Evolutionary conservation across 1,140 invertebrate species (phyloP), one percentile per base, ranked within the genome.

Genomic region (Pentalonia nigronervosa): DNA sequence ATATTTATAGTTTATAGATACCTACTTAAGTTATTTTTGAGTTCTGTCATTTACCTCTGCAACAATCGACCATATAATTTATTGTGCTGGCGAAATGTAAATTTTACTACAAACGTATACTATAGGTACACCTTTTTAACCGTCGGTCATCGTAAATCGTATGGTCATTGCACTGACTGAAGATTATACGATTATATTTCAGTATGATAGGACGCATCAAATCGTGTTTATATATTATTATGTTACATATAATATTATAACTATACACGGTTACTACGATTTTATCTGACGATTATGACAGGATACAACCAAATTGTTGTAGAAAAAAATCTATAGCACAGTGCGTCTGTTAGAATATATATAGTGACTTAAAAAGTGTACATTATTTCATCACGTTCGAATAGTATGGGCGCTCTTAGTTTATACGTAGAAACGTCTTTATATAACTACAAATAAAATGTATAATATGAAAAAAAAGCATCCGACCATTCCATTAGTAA

Each of bases 161-260:
- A 47, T 89, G 50, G 88, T 89, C 88, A 89, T 89, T 56, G 88
- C 88, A 56, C 88, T 41, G 53, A 89, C 48, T 56, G 9, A 56
- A 89, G 88, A 89, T 89, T 89, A 89, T 89, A 88, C n/a, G 50
- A 36, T 56, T 89, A 56, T 3, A 89, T 89, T 89, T 89, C 88
- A 34, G 88, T 89, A 56, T 89, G 86, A 87, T 48, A n/a, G 45
- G 30, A 87, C 45, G 88, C 50, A 56, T 56, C 21, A 36, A 89
- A 89, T 41, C 21, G 23, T 89, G 50, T 89, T 36, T 50, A 53
- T 34, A n/a, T 67, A n/a, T n/a, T 67, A 45, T 86, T 86, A 41
- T 14, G 41, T 86, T 86, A 86, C 17, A 25, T 83, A 83, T 83
- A 41, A 47, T 86, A 84, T 48, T 41, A 41, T 50, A 50, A 48